These are phyloP conservation scores for Aleiodes alternator DNA, from an alignment of 2,888 invertebrate genomes.

Conservation along the genomic window DNA sequence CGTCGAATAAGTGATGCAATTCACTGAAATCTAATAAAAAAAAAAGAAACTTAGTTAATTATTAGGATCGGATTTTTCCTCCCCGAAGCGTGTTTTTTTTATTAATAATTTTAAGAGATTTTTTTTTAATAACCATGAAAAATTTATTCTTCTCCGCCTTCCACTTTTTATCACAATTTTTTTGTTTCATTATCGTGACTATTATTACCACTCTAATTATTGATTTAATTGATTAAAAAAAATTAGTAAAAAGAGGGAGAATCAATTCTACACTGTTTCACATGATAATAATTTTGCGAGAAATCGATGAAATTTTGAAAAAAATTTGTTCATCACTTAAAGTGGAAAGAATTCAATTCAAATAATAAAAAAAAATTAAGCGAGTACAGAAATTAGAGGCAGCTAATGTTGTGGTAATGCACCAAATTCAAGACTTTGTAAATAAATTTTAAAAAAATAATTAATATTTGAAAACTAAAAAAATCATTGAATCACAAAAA, in stretches of 20 bases:
- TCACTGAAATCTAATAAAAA: neutral
- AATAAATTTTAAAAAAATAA: slow-evolving; percentile 53
- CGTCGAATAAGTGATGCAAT: neutral
- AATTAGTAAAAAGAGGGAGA: too few relatives aligned
- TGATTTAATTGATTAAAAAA: too few relatives aligned
- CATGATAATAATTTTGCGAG: too few relatives aligned
- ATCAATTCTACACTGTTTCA: too few relatives aligned
- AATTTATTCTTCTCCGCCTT: too few relatives aligned
- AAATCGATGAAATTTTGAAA: neutral
- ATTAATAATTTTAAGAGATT: too few relatives aligned
- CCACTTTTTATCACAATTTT: too few relatives aligned
- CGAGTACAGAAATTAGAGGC: slow-evolving; percentile 9
- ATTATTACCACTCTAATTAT: too few relatives aligned
- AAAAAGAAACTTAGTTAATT: neutral
- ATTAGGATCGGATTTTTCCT: neutral
- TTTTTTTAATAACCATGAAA: too few relatives aligned
- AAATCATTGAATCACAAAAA: slow-evolving; percentile 44
- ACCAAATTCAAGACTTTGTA: slow-evolving; percentile 29
- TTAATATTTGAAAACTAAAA: slow-evolving; percentile 45
- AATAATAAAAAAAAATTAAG: neutral
- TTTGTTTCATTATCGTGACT: too few relatives aligned
- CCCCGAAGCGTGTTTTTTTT: too few relatives aligned
- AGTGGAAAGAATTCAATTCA: neutral
- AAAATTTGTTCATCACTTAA: too few relatives aligned
- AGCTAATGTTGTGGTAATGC: slow-evolving; percentile 5